Conservation (phyloP, 2,888 invertebrate genomes). For the Limulus polyphemus region DNA sequence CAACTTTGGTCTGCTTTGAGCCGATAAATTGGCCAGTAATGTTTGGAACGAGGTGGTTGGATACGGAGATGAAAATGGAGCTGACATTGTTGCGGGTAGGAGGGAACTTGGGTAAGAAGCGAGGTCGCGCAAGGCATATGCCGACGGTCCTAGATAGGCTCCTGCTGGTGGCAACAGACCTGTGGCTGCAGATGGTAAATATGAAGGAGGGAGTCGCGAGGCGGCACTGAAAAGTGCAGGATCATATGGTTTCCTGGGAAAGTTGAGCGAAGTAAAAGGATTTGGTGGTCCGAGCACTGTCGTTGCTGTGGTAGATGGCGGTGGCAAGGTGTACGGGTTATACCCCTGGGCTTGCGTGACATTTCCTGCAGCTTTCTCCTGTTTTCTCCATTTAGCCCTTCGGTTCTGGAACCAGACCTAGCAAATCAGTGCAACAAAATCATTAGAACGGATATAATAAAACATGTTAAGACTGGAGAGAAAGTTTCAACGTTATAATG, state of each 20-base stretch:
- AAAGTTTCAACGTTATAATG: too few species aligned
- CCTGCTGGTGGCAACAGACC: too few species aligned
- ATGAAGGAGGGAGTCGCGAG: too few species aligned
- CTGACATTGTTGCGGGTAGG: neutral
- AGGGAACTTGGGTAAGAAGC: constrained; percentile 6
- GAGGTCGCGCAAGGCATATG: constrained; percentile 15
- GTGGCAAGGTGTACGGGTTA: constrained; percentile 18
- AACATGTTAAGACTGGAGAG: too few species aligned
- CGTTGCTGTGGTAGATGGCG: neutral
- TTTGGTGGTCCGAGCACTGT: neutral
- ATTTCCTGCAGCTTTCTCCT: constrained; percentile 24
- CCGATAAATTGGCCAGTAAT: constrained; percentile 61
- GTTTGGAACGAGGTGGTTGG: constrained; percentile 59
- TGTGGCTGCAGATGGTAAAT: too few species aligned
- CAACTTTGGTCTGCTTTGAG: constrained; percentile 7
- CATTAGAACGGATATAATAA: too few species aligned
- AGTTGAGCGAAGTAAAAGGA: too few species aligned
- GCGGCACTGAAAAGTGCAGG: too few species aligned
- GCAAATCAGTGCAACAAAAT: too few species aligned
- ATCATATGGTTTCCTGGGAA: constrained; percentile 3
- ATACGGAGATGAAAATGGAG: constrained; percentile 14
- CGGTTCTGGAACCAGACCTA: constrained; percentile 31
- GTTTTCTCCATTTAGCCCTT: constrained; percentile 36
- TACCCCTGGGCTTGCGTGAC: constrained; percentile 19
- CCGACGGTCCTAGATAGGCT: neutral